These are phyloP conservation scores for Leptinotarsa undecemlineata DNA, from an alignment of 1,140 invertebrate genomes.

Conservation along the genomic window DNA sequence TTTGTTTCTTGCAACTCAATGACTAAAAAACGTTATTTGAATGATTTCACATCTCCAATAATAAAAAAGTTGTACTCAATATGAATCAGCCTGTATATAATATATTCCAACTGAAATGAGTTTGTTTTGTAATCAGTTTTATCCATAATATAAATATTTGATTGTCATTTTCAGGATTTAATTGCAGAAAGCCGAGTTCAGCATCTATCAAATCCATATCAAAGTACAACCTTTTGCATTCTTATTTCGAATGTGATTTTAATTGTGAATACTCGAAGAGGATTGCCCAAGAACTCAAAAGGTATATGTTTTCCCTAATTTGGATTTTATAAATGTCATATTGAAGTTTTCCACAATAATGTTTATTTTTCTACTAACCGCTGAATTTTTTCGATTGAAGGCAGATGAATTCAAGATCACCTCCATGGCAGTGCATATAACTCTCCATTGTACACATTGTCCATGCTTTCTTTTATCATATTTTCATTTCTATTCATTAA, in stretches of 20 bases:
- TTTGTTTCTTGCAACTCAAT: too few species aligned
- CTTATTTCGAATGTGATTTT: constrained; percentile 18
- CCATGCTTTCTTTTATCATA: too few species aligned
- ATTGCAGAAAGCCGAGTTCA: neutral
- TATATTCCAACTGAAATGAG: too few species aligned
- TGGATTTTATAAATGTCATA: neutral
- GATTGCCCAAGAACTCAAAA: constrained; percentile 18
- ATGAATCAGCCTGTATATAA: too few species aligned
- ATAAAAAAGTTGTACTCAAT: too few species aligned
- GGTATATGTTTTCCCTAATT: constrained; percentile 12
- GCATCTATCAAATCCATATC: constrained; percentile 11
- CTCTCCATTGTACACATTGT: too few species aligned
- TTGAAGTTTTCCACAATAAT: neutral
- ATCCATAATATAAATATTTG: neutral
- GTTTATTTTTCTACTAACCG: neutral
- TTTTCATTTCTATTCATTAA: too few species aligned
- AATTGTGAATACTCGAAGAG: neutral
- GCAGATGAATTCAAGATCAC: too few species aligned
- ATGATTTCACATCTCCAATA: too few species aligned
- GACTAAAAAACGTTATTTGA: too few species aligned
- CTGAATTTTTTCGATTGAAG: neutral
- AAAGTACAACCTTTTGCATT: constrained; percentile 15
- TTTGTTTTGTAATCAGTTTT: too few species aligned
- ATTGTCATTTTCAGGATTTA: neutral
- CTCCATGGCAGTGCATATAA: too few species aligned